Evolutionary conservation across 2,797 vertebrate species (phyloP).

Genomic region (Tiaroga cobitis): DNA sequence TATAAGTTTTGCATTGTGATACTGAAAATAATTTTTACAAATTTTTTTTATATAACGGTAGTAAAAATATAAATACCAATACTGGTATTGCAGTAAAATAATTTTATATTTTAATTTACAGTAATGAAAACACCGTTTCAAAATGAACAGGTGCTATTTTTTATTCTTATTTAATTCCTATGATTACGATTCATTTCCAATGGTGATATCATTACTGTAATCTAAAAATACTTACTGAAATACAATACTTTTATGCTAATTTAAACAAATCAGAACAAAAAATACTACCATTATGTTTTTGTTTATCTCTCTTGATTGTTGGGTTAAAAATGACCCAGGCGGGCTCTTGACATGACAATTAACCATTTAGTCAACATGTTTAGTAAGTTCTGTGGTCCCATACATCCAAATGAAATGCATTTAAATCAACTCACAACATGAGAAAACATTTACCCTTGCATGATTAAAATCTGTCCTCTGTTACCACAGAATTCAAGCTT

Average conservation of each 20-base stretch:
- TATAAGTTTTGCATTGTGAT: not conserved
- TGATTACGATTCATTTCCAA: not conserved
- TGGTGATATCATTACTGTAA: not conserved
- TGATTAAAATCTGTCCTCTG: not conserved
- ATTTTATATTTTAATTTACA: not conserved
- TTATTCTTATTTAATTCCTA: not conserved
- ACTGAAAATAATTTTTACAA: not conserved
- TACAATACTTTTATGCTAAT: not conserved
- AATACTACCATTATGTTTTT: not conserved
- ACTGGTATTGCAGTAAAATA: not conserved
- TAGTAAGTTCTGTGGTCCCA: slow-evolving; percentile 33
- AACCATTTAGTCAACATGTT: not conserved
- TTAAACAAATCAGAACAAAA: too few relatives aligned
- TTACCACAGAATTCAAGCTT: slow-evolving; percentile 10
- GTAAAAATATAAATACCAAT: not conserved
- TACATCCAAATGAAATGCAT: slow-evolving; percentile 17
- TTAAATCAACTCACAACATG: slow-evolving; percentile 15
- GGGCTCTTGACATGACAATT: not conserved
- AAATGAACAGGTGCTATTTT: not conserved
- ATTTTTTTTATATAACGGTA: not conserved
- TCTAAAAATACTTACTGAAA: not conserved
- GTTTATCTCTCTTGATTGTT: not conserved
- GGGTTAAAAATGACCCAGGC: slow-evolving; percentile 11
- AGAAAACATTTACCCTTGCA: not conserved
- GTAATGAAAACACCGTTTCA: not conserved